Evolutionary conservation across 2,797 vertebrate species (phyloP), one percentile per base, ranked within the genome.

Genomic region (Rhyacichthys aspro): DNA sequence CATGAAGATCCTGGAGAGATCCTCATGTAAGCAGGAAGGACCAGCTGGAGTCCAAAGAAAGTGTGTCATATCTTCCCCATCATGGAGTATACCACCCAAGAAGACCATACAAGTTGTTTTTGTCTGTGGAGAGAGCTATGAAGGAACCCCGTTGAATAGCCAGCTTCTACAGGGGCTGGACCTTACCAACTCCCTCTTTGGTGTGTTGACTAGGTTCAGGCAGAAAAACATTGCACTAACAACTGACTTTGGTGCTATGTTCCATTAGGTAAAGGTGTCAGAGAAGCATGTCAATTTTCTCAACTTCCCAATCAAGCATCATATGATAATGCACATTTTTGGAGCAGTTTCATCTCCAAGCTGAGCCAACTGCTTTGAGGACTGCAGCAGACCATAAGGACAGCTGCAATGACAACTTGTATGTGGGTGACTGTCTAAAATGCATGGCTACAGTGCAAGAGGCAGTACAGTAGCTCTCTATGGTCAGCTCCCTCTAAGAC

Each of bases 81-180:
- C 60, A 70, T 11, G 55, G 55, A 2, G 18, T 58, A 1, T 46
- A 63, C 19, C 55, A 59, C 11, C 68, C 32, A 65, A 71, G n/a
- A 33, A 14, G 16, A 71, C 41, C 5, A n/a, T 71, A 3, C 3
- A 33, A 5, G 61, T 64, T 0, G 49, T 59, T 5, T 64, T 65
- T 39, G 14, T 59, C 9, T 71, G 43, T 43, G 36, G 49, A 42
- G 57, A 49, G 12, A n/a, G 18, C 1, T 57, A 37, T 19, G 19
- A 34, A 12, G 38, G 52, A 19, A 33, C 8, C 1, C 57, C 67
- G 0, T 7, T 69, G 1, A 63, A 57, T 15, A 8, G 36, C n/a
- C 38, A 63, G 7, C 41, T 58, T 9, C 17, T 70, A 3, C 67
- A 63, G 9, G 36, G 65, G 1, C 43, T 28, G 3, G n/a, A 70